Conservation (phyloP, 2,888 invertebrate genomes). For the Calameuta idolon region DNA sequence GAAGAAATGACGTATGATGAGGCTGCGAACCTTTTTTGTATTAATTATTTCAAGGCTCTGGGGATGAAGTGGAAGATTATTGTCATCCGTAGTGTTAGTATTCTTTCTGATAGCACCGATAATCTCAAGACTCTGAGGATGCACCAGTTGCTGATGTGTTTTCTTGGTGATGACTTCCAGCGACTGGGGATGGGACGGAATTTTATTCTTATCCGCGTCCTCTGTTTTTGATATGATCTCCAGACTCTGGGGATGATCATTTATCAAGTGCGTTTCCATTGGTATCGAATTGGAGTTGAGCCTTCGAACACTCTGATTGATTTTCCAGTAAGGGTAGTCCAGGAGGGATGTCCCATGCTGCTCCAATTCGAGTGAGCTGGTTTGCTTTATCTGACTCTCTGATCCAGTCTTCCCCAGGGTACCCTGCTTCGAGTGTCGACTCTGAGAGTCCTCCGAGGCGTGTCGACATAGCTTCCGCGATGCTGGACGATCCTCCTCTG, state of each 20-base stretch:
- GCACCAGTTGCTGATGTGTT: constrained; percentile 58
- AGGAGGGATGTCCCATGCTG: constrained; percentile 45
- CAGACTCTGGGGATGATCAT: constrained; percentile 62
- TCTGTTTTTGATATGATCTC: constrained; percentile 62
- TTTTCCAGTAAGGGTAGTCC: constrained; percentile 62
- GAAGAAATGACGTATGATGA: not conserved
- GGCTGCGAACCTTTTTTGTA: constrained; percentile 54
- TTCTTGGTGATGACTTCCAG: constrained; percentile 61
- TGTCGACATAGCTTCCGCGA: constrained; percentile 56
- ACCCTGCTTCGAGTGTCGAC: constrained; percentile 54
- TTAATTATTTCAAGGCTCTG: constrained; percentile 83
- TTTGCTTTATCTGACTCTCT: constrained; percentile 69
- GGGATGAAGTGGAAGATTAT: constrained; percentile 81
- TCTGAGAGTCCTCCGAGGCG: constrained; percentile 59
- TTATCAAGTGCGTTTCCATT: constrained; percentile 56
- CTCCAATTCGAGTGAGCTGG: constrained; percentile 72
- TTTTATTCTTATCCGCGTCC: constrained; percentile 59
- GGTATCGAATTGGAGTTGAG: constrained; percentile 59
- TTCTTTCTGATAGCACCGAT: constrained; percentile 61
- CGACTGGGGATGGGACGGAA: constrained; percentile 63
- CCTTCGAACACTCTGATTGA: constrained; percentile 58
- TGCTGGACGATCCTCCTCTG: constrained; percentile 51
- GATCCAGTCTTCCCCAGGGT: constrained; percentile 67
- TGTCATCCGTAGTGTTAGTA: constrained; percentile 59
- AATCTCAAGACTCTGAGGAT: constrained; percentile 64